Conservation (phyloP, 2,888 invertebrate genomes). For the Drosophila atroscutellata region DNA sequence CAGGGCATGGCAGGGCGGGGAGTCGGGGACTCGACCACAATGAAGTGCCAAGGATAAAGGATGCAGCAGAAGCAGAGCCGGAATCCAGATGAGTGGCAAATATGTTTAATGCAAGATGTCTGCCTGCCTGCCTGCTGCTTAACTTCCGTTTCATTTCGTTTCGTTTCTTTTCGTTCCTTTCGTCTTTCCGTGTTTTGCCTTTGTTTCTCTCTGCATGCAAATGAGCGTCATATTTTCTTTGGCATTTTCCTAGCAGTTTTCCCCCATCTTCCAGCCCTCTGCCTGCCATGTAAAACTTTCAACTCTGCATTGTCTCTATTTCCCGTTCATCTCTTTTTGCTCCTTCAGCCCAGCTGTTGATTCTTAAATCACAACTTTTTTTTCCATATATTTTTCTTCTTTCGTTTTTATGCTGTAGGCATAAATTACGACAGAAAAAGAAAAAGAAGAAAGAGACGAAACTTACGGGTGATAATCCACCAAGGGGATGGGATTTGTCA, state of each 20-base stretch:
- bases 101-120: slow-evolving; percentile 69
- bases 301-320: slow-evolving; percentile 20
- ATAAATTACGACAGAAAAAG: slow-evolving; percentile 56
- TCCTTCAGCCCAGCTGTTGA: slow-evolving; percentile 45
- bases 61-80: slow-evolving; percentile 16
- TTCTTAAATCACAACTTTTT: slow-evolving; percentile 60
- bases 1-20: slow-evolving; percentile 11
- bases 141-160: slow-evolving; percentile 30
- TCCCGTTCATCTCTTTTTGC: background rate
- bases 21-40: slow-evolving; percentile 1
- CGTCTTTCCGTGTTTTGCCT: background rate
- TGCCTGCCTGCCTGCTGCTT: slow-evolving; percentile 21
- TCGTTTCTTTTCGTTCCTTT: slow-evolving; percentile 12
- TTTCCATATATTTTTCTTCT: background rate
- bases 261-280: slow-evolving; percentile 25
- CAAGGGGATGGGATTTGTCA: slow-evolving; percentile 28
- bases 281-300: slow-evolving; percentile 58
- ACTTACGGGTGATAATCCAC: slow-evolving; percentile 44
- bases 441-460: slow-evolving; percentile 25
- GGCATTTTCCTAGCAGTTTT: slow-evolving; percentile 30
- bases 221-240: slow-evolving; percentile 68
- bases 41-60: slow-evolving; percentile 24
- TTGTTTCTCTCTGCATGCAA: slow-evolving; percentile 61
- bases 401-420: slow-evolving; percentile 42
- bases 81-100: slow-evolving; percentile 47